These are phyloP conservation scores for Acanthis flammea DNA, from an alignment of 2,797 vertebrate genomes.

Conservation along the genomic window DNA sequence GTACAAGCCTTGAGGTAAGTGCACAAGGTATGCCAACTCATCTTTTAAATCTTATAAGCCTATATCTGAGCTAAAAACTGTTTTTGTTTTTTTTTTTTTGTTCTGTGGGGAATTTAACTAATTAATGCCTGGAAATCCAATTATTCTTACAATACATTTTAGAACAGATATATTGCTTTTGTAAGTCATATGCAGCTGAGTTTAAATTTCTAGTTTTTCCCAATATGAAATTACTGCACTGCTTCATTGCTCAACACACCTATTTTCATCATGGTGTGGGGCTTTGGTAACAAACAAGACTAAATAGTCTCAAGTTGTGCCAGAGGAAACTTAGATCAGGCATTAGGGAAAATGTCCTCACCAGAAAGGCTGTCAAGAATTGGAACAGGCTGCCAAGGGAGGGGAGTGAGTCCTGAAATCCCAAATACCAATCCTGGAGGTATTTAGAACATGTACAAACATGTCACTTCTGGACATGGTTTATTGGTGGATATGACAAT, in stretches of 20 bases:
- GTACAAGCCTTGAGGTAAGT: not conserved
- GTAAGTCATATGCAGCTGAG: not conserved
- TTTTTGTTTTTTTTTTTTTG: not conserved
- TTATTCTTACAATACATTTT: not conserved
- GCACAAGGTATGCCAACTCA: not conserved
- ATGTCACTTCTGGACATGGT: accelerated
- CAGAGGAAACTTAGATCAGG: not conserved
- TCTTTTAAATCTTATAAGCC: not conserved
- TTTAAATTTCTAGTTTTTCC: not conserved
- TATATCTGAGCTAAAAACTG: not conserved
- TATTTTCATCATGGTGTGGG: not conserved
- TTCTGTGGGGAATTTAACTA: not conserved
- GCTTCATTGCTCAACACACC: not conserved
- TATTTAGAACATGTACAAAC: not conserved
- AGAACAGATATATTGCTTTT: not conserved
- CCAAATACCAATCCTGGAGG: not conserved
- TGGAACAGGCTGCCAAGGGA: not conserved
- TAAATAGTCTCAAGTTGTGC: not conserved
- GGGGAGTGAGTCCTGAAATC: accelerated
- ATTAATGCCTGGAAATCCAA: not conserved
- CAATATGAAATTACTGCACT: not conserved
- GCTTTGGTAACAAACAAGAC: not conserved
- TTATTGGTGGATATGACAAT: not conserved
- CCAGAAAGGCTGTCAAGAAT: not conserved
- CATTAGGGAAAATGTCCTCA: not conserved